Base-by-base conservation (phyloP, 2,113 vertebrate genomes). In the Anarrhichthys ocellatus region DNA sequence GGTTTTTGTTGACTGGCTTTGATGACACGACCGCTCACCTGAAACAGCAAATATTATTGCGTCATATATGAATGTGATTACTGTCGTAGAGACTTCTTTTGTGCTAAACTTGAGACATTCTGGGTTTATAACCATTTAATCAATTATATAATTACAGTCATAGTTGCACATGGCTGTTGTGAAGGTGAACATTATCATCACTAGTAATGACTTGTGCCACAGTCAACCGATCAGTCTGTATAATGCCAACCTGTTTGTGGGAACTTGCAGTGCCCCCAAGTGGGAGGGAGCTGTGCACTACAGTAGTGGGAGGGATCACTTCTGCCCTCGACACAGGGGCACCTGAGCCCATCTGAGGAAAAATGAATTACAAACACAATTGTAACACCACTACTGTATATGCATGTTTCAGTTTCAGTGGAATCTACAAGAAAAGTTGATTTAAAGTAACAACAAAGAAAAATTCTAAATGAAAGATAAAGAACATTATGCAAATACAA, bases 1-100 rank as follows among this genome's bases (percentile, higher is more conserved):
- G 97, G 91, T 92, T 97, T 99, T 92, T 98, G 98, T 20, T 97
- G 98, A 76, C 93, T 93, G 61, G 97, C 94, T 40, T 97, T 97
- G 78, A 97, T 72, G 22, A 96, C 89, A 76, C 96, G 96, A 0
- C 94, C 88, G 27, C 81, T 56, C 5, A 92, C 91, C 97, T 99
- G 76, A 58, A 94, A 88, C 29, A 82, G 54, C 22, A 14, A 64
- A 71, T n/a, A 82, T n/a, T 18, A 27, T 5, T 27, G 9, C 65
- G 27, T n/a, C 50, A 40, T 24, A 3, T 9, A 42, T 9, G 22
- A 68, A 34, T 50, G 22, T 29, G 5, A 42, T 15, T n/a, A 50
- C 22, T 13, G 6, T 17, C 9, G 14, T 18, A 20, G 5, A 27
- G 4, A 27, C 3, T 24, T 54, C 1, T 13, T 20, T 18, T 38